Base-by-base conservation (phyloP, 2,888 invertebrate genomes). In the Linhomoeus sp. region DNA sequence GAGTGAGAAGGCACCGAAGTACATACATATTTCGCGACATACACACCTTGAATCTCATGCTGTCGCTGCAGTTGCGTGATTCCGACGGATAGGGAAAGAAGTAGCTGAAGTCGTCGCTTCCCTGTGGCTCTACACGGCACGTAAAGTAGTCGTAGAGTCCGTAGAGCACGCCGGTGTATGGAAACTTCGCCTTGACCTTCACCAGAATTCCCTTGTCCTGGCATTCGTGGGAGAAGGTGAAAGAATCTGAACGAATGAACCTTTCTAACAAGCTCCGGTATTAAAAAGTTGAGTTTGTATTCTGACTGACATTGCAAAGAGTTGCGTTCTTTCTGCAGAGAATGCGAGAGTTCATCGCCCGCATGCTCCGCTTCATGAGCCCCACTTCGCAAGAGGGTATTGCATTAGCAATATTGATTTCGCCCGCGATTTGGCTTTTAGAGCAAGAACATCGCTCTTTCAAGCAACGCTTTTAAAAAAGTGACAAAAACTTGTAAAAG, bases 81-180 rank as follows among this genome's bases (percentile, higher is more conserved):
- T 53, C 45, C 1, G 53, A 55, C n/a, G 61, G 62, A 43, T 54
- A 60, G 7, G 63, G 63, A 54, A 63, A 63, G 45, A 59, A 55
- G 48, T 55, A 54, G 24, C 57, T 55, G 43, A 63, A 63, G 2
- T 54, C 48, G 7, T 48, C 55, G 22, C 54, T 41, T 44, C 59
- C 59, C 45, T 57, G 55, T 19, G 63, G 63, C 46, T 64, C 64
- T 9, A 58, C 44, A 26, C 63, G 51, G 43, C 63, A 63, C 9
- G 63, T 58, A 51, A 63, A 63, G 51, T 60, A 63, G 47, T 63
- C 63, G 49, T 63, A 63, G 24, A 63, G 56, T 14, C 64, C 63
- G 46, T 63, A 63, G n/a, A 63, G 52, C 7, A 61, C 62, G 29
- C 63, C 63, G 12, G 61, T 60, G 48, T 63, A 63, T 0, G 61